Base-by-base conservation (phyloP, 2,888 invertebrate genomes). In the Drosophila prolongata region DNA sequence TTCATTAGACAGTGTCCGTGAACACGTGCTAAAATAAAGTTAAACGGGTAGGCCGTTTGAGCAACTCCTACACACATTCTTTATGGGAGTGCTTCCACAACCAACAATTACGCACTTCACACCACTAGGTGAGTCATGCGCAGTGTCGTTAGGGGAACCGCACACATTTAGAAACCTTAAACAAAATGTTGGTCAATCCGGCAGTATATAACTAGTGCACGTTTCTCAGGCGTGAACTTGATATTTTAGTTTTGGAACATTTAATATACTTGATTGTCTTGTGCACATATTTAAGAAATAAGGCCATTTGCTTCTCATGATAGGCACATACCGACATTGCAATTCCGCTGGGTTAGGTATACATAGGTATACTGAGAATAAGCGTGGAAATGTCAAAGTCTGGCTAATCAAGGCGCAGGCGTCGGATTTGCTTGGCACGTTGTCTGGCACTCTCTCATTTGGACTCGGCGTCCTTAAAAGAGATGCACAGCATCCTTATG, bases 11-110 rank as follows among this genome's bases (percentile, higher is more conserved):
- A 35, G 38, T 68, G 49, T 59, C 46, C 14, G 37, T 54, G 54
- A 78, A 54, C 87, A 87, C 82, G 87, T 82, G 84, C 69, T 58
- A 83, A 75, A 75, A 78, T 65, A 78, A 78, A 64, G 61, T 30
- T 47, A 64, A 52, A 38, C 52, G 38, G n/a, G 30, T 37, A 40
- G 8, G 16, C 13, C 54, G 19, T 30, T 16, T 16, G 34, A 11
- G 16, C 13, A 46, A 53, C 35, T 53, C n/a, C 55, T 30, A 52
- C 9, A 53, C 44, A 42, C 38, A 52, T 46, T 47, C 19, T 24
- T 27, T 14, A 19, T 43, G 34, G 34, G 30, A 50, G 43, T 35
- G 50, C 59, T 71, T 77, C 87, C 77, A 87, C 87, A 82, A 87
- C 80, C 78, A 75, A 69, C 87, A 80, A 78, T 57, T 73, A 67